Evolutionary conservation across 2,888 invertebrate genomes (phyloP), one percentile per base, ranked within the genome.

Genomic region (Cheilosia variabilis): DNA sequence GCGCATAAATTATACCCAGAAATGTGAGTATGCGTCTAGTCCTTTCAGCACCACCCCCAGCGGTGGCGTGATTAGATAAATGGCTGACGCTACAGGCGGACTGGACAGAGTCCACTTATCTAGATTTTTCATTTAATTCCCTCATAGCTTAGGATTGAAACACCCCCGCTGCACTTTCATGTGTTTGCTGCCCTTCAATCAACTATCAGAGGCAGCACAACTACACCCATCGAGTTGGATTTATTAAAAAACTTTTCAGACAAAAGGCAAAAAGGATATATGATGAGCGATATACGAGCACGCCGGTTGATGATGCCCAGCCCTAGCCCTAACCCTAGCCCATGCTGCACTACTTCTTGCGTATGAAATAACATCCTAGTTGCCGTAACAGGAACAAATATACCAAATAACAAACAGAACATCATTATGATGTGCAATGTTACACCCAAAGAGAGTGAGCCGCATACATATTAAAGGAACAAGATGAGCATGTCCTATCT

Each of bases 231-330:
- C 78, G 71, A 78, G 82, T 72, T 71, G 22, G 19, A 73, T 83
- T 83, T 83, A 83, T 83, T 83, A 83, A 83, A 83, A 83, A 83
- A 83, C 79, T 83, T 83, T 79, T 79, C 79, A 73, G 79, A 83
- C 83, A 69, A 72, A 78, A 79, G 66, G 53, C 77, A 53, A 47
- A 37, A 57, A 65, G 55, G 79, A 79, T 75, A 80, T 75, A 53
- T 66, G 58, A 53, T 66, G 58, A 57, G 19, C 31, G 60, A 50
- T 66, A 50, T 66, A 41, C 41, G 52, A 65, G 58, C 27, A 43
- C 15, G 52, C 10, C 19, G 13, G 13, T 3, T 19, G 13, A 10
- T 50, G 24, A 13, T 66, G 53, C 53, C 37, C 37, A 37, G 13
- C 37, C 13, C 37, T 4, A 31, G 31, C 31, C 31, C 27, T 27